phyloP scores from a whole-genome alignment of 2,113 vertebrate genomes.

The Noturus placidus region DNA sequence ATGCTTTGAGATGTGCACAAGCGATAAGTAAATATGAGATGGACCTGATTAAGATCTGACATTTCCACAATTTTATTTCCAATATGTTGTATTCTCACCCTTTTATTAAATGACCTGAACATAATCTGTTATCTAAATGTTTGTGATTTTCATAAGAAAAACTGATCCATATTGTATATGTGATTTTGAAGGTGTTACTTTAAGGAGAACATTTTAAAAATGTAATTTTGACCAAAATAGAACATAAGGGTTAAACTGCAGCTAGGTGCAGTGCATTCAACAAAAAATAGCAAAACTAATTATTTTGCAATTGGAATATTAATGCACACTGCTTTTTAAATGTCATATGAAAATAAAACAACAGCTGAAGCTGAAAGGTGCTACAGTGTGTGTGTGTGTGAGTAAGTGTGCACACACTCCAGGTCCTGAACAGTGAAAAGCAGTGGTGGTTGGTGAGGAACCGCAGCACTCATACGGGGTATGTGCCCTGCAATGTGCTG shows the following conservation, averaged over 20 bases:
- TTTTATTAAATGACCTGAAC: background rate
- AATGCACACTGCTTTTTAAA: background rate
- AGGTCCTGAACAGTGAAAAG: constrained; percentile 90
- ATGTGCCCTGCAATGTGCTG: constrained; percentile 89
- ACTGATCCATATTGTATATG: background rate
- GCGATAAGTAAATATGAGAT: background rate
- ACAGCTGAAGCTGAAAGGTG: background rate
- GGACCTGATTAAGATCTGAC: background rate
- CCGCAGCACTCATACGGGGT: constrained; percentile 86
- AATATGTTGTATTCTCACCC: background rate
- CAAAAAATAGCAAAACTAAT: background rate
- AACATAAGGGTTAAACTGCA: background rate
- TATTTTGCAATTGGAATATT: background rate
- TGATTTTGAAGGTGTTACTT: background rate
- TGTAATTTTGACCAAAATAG: background rate
- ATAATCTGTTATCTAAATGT: background rate
- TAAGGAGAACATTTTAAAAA: background rate
- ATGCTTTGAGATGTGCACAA: background rate
- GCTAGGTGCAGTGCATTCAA: background rate
- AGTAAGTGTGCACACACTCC: constrained; percentile 7
- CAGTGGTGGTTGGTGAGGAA: constrained; percentile 95
- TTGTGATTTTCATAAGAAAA: background rate
- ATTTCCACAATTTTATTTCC: background rate
- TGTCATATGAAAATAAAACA: background rate
- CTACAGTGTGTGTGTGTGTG: background rate